Base-by-base conservation (phyloP, 2,113 vertebrate species). In the Halichoeres trimaculatus region DNA sequence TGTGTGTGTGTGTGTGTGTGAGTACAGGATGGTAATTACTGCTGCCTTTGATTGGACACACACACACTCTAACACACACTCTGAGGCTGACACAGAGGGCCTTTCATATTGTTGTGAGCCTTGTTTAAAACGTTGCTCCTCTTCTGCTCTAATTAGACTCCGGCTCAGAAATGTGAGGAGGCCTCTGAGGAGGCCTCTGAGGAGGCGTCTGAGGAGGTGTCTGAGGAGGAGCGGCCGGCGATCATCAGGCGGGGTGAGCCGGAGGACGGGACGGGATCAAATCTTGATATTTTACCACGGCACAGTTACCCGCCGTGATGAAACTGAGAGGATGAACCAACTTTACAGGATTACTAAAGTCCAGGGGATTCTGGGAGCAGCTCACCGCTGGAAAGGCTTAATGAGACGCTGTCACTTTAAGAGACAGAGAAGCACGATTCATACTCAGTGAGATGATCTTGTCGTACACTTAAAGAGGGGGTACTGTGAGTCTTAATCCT, bases 51-150 rank as follows among this genome's bases (percentile, higher is more conserved):
- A 75, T 30, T 11, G 24, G 12, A 11, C 1, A 12, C 38, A 35
- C 55, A 41, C 13, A 8, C 54, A 24, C 50, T 26, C 14, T 14
- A 10, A 23, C 14, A 24, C 41, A 56, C 62, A 45, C 56, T 5
- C 70, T n/a, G 2, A 45, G 1, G 11, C 13, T 8, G 14, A 50
- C 51, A 26, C 43, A 22, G 20, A 0, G 51, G 74, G 40, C 41
- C 65, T 60, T 51, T 53, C 45, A 48, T 19, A 12, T 35, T 11
- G 59, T 30, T 65, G 43, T 41, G 19, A 54, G 70, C 45, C 78
- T 36, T 74, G 69, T 70, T 74, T 62, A 14, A 79, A 51, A 1
- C 35, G 59, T 59, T 74, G 78, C 82, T 79, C 47, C 54, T 70
- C 55, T 13, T 30, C 58, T 36, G 0, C 26, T 52, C 71, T 73